Percentiles rank a stretch among this genome's conserved stretches.
Conservation (phyloP, 2,888 invertebrate species). For the Ditylenchus weischeri region DNA sequence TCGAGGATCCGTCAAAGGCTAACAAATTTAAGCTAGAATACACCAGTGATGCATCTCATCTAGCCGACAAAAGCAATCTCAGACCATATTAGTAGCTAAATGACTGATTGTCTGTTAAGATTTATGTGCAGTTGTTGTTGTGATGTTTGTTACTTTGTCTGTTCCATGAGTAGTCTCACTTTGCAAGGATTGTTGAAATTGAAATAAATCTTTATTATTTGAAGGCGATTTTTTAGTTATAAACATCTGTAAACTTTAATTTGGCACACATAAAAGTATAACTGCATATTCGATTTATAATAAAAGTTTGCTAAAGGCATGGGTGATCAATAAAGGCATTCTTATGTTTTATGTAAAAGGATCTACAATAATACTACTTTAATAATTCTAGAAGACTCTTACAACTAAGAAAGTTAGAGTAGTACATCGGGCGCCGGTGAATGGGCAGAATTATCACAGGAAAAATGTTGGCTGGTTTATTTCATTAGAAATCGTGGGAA, state of each 20-base stretch:
- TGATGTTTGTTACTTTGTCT: background rate
- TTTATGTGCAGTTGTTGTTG: background rate
- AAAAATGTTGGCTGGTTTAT: constrained; percentile 3
- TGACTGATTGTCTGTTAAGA: background rate
- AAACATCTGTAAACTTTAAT: constrained; percentile 3
- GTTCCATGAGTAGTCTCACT: background rate
- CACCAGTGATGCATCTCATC: constrained; percentile 45
- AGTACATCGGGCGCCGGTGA: constrained; percentile 6
- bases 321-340: no score
- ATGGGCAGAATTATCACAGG: constrained; percentile 5
- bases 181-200: background rate
- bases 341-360: no score
- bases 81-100: constrained; percentile 43
- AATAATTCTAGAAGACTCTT: no score
- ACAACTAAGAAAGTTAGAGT: background rate
- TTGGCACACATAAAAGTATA: background rate
- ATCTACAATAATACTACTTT: no score
- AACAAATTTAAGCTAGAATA: constrained; percentile 39
- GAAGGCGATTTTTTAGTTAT: background rate
- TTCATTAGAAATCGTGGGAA: background rate
- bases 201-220: no score
- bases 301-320: no score
- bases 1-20: constrained; percentile 31
- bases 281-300: no score
- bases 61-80: constrained; percentile 48